phyloP scores from a whole-genome alignment of 2,888 invertebrate species.

The Apeira syringaria region DNA sequence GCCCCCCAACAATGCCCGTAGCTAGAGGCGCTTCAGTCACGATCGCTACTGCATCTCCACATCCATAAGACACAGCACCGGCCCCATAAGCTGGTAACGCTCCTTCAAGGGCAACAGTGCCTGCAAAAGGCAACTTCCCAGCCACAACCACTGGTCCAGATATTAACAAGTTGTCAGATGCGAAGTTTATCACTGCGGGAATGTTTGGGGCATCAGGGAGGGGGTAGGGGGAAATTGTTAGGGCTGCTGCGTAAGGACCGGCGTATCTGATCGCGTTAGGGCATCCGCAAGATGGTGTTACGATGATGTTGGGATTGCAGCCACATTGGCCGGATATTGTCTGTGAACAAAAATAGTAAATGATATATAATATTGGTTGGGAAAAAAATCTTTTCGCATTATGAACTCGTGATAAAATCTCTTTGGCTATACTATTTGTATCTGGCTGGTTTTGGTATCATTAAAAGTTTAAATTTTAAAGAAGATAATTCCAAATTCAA shows the following conservation, averaged over 20 bases:
- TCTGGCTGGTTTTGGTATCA: too few species aligned
- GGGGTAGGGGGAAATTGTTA: conserved; percentile 18
- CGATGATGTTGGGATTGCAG: conserved; percentile 1
- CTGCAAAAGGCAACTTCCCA: conserved; percentile 40
- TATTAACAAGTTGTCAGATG: conserved; percentile 32
- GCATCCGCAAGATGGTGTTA: conserved; percentile 4
- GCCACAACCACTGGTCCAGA: conserved; percentile 32
- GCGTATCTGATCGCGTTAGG: neutral
- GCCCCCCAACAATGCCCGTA: neutral
- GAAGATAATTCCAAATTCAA: too few species aligned
- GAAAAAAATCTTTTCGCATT: too few species aligned
- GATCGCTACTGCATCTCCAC: conserved; percentile 7
- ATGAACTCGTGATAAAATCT: too few species aligned
- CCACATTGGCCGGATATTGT: conserved; percentile 20
- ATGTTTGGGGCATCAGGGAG: conserved; percentile 19
- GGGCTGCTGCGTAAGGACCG: conserved; percentile 5
- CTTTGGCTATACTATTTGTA: too few species aligned
- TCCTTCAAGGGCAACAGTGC: conserved; percentile 41
- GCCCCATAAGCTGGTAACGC: conserved; percentile 25
- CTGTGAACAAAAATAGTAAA: conserved; percentile 16
- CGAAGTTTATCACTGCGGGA: conserved; percentile 22
- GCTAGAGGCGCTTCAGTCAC: conserved; percentile 4
- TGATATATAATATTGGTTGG: too few species aligned
- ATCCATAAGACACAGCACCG: conserved; percentile 21
- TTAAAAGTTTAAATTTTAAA: too few species aligned